A percentile compares a stretch with the other conserved stretches of the same genome.
phyloP scores from a whole-genome alignment of 2,888 invertebrate genomes.

The Anorthoa munda region DNA sequence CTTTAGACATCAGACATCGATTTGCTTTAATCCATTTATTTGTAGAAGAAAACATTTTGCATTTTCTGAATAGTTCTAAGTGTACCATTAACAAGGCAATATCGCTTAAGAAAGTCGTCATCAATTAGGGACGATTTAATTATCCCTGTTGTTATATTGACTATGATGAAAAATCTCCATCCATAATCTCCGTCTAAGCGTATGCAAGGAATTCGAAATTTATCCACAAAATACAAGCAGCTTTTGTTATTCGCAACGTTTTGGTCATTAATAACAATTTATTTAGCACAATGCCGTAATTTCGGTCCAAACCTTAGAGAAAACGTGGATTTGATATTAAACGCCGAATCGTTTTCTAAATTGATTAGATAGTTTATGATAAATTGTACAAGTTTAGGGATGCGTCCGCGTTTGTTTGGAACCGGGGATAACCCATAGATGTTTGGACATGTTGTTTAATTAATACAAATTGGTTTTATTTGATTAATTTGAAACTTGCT shows the following conservation, averaged over 20 bases:
- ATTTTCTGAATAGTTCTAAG: slow-evolving; percentile 34
- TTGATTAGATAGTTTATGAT: slow-evolving; percentile 89
- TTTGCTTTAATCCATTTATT: too few relatives aligned
- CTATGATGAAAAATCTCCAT: slow-evolving; percentile 61
- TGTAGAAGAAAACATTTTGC: background rate
- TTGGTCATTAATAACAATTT: slow-evolving; percentile 90
- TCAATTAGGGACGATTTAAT: slow-evolving; percentile 53
- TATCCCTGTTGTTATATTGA: slow-evolving; percentile 59
- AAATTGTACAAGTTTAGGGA: slow-evolving; percentile 81
- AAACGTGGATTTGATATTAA: slow-evolving; percentile 89
- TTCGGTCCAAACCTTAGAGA: slow-evolving; percentile 86
- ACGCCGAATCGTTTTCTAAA: slow-evolving; percentile 85
- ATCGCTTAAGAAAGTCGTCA: slow-evolving; percentile 23
- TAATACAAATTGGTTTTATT: slow-evolving; percentile 34
- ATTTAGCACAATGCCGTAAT: slow-evolving; percentile 89
- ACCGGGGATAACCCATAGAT: slow-evolving; percentile 41
- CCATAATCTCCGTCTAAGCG: slow-evolving; percentile 67
- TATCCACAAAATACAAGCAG: slow-evolving; percentile 82
- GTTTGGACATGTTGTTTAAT: slow-evolving; percentile 47
- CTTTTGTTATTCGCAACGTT: slow-evolving; percentile 85
- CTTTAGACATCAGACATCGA: too few relatives aligned
- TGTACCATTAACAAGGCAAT: slow-evolving; percentile 24
- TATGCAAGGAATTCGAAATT: slow-evolving; percentile 79
- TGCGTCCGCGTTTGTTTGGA: slow-evolving; percentile 53
- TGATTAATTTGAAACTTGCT: slow-evolving; percentile 10